Percentiles rank a stretch among this genome's conserved stretches.
phyloP scores from a whole-genome alignment of 2,113 vertebrate species.

The Oreotragus oreotragus region DNA sequence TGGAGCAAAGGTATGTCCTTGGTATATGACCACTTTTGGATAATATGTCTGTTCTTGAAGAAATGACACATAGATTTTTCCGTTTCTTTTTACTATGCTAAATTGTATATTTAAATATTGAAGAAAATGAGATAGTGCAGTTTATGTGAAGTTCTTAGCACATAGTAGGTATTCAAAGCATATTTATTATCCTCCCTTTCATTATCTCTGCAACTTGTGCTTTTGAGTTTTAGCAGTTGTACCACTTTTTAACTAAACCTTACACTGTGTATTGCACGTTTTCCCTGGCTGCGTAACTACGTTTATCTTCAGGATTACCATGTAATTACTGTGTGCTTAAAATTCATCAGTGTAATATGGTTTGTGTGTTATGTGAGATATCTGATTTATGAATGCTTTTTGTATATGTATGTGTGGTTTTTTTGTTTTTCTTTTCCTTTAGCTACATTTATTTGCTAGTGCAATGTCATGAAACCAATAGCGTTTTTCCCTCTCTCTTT shows the following conservation, averaged over 20 bases:
- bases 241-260: neutral
- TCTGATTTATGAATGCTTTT: neutral
- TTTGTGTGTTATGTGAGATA: neutral
- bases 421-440: constrained; percentile 24
- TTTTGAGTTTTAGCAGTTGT: constrained; percentile 3
- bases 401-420: neutral
- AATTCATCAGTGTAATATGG: neutral
- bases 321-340: neutral
- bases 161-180: neutral
- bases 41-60: neutral
- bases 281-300: neutral
- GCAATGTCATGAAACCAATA: neutral
- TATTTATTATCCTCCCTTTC: neutral
- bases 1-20: constrained; percentile 90
- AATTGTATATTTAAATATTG: constrained; percentile 40
- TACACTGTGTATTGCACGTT: neutral
- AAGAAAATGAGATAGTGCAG: neutral
- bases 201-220: neutral
- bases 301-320: neutral
- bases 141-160: neutral
- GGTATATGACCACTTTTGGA: neutral
- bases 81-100: constrained; percentile 14
- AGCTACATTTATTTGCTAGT: neutral
- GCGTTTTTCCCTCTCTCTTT: neutral
- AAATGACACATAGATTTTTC: neutral